These are phyloP conservation scores for Eurypyga helias DNA, from an alignment of 2,113 vertebrate species.

Conservation along the genomic window DNA sequence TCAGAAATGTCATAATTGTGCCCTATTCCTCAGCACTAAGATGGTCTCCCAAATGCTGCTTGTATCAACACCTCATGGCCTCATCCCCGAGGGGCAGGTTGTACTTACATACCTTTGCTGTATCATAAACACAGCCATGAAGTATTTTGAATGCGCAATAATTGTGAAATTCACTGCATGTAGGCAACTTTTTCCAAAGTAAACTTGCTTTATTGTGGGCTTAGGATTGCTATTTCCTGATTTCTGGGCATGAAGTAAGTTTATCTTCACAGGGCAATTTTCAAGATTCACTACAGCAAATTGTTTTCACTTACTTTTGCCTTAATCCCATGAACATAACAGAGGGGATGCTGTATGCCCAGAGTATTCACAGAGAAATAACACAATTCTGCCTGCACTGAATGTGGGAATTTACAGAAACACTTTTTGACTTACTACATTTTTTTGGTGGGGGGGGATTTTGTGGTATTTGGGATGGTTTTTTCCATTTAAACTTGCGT, in stretches of 20 bases:
- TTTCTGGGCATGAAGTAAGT: not conserved
- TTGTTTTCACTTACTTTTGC: not conserved
- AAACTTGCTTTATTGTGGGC: not conserved
- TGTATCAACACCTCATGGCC: not conserved
- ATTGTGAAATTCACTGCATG: not conserved
- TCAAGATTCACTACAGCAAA: not conserved
- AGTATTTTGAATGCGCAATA: not conserved
- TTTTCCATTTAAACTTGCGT: not conserved
- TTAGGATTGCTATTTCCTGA: not conserved
- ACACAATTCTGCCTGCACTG: fast-evolving
- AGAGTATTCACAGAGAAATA: not conserved
- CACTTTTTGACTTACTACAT: not conserved
- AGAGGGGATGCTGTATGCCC: not conserved
- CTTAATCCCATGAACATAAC: not conserved
- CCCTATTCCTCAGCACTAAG: not conserved
- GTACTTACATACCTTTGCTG: not conserved
- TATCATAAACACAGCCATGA: too few species aligned
- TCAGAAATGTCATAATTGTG: not conserved
- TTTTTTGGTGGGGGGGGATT: not conserved
- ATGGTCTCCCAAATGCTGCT: not conserved
- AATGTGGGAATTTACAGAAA: not conserved
- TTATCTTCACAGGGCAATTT: not conserved
- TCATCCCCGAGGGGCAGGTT: not conserved
- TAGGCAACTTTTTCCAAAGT: not conserved
- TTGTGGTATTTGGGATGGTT: not conserved